Evolutionary conservation across 2,888 invertebrate genomes (phyloP).

Genomic region (Drosophila monieri): DNA sequence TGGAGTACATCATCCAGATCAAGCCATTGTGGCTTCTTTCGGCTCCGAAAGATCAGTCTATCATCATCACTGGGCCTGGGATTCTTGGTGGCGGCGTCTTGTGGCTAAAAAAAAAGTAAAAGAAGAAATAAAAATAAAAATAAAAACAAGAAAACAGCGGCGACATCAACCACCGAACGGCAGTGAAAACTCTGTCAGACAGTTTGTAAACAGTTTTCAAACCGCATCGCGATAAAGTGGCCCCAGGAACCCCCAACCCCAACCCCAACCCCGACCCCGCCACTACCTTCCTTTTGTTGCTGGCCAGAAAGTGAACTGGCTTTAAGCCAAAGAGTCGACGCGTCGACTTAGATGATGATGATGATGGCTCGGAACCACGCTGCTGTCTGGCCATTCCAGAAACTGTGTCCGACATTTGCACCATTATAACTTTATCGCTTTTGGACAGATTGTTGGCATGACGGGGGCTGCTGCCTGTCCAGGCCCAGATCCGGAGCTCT

Average conservation of each 20-base stretch:
- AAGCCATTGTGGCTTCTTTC: slow-evolving; percentile 26
- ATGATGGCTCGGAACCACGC: slow-evolving; percentile 3
- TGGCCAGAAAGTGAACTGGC: slow-evolving; percentile 52
- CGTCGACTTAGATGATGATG: slow-evolving; percentile 49
- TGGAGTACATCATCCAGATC: slow-evolving; percentile 34
- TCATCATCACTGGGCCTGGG: slow-evolving; percentile 42
- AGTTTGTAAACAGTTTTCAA: slow-evolving; percentile 79
- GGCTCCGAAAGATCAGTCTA: slow-evolving; percentile 58
- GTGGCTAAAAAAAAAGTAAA: slow-evolving; percentile 8
- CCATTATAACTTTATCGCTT: slow-evolving; percentile 81
- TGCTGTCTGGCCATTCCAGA: slow-evolving; percentile 53
- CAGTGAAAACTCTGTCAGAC: slow-evolving; percentile 79
- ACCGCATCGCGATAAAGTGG: slow-evolving; percentile 52
- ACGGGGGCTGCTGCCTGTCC: slow-evolving; percentile 27
- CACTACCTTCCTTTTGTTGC: slow-evolving; percentile 30
- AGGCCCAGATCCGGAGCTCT: background rate
- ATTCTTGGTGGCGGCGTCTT: slow-evolving; percentile 22
- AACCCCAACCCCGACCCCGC: background rate
- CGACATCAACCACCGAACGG: slow-evolving; percentile 68
- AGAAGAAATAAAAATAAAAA: background rate
- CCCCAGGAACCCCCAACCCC: background rate
- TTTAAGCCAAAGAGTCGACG: slow-evolving; percentile 34
- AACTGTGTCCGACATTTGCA: slow-evolving; percentile 75
- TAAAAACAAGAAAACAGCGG: slow-evolving; percentile 45
- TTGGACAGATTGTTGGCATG: slow-evolving; percentile 78